Conservation (phyloP, 2,113 vertebrate genomes). For the Pleuronectes platessa region DNA sequence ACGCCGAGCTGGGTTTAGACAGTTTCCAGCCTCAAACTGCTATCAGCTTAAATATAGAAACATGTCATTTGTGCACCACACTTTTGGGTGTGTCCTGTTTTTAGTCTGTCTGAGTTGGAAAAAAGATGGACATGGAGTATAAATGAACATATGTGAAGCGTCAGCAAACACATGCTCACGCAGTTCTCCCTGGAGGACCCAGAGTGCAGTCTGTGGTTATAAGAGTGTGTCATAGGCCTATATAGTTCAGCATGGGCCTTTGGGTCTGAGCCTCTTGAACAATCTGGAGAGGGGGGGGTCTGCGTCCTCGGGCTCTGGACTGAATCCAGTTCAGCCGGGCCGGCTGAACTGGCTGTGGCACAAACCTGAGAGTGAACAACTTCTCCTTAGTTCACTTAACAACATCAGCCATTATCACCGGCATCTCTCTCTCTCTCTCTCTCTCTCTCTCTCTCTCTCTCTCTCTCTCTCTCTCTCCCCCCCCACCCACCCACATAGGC, state of each 20-base stretch:
- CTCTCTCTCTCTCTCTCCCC: too few species aligned
- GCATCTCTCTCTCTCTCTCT: conserved; percentile 33
- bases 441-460: not conserved
- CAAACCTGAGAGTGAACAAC: conserved; percentile 24
- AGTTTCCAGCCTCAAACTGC: conserved; percentile 57
- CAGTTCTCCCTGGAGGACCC: too few species aligned
- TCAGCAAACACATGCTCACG: not conserved
- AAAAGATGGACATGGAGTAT: conserved; percentile 20
- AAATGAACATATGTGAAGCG: not conserved
- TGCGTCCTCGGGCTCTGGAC: conserved; percentile 32
- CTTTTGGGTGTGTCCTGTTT: conserved; percentile 56
- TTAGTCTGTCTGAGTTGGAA: conserved; percentile 15
- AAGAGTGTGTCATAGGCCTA: not conserved
- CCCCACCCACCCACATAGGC: conserved; percentile 18
- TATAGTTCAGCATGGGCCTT: conserved; percentile 24
- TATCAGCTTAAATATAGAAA: conserved; percentile 54
- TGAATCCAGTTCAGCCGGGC: conserved; percentile 44
- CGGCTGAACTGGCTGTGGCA: conserved; percentile 42
- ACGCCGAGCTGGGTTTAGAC: conserved; percentile 50
- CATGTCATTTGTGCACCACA: conserved; percentile 68
- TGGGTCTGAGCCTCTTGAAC: not conserved
- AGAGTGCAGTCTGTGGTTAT: conserved; percentile 2
- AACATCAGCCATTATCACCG: conserved; percentile 32
- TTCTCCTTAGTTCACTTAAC: conserved; percentile 49
- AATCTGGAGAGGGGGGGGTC: conserved; percentile 31